A percentile compares a stretch with the other conserved stretches of the same genome.
Conservation (phyloP, 2,113 vertebrate genomes). For the Anseranas semipalmata region DNA sequence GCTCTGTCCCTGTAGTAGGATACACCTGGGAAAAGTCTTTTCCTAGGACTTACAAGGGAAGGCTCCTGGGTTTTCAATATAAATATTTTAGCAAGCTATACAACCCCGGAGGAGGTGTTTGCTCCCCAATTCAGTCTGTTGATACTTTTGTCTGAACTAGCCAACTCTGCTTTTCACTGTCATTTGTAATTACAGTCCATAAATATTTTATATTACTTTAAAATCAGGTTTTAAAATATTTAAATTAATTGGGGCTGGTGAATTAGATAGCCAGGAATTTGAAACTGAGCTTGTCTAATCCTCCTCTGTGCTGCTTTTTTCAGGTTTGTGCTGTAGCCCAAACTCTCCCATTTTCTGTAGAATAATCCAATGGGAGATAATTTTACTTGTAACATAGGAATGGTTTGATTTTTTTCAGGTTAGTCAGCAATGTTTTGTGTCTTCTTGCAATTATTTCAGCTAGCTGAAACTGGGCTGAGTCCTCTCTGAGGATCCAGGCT, state of each 20-base stretch:
- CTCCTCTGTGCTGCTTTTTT: conserved; percentile 24
- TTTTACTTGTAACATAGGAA: neutral
- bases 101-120: conserved; percentile 3
- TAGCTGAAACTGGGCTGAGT: neutral
- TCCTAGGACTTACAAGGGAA: conserved; percentile 17
- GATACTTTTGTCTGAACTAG: conserved; percentile 43
- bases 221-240: conserved; percentile 49
- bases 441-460: conserved; percentile 8
- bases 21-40: conserved; percentile 27
- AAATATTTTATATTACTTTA: conserved; percentile 61
- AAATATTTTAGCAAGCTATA: conserved; percentile 13
- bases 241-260: conserved; percentile 26
- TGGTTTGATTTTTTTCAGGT: neutral
- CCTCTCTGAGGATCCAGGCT: neutral
- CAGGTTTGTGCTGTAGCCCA: neutral
- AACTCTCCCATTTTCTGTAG: neutral
- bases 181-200: conserved; percentile 22
- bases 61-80: conserved; percentile 10
- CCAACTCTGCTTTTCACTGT: conserved; percentile 28
- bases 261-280: conserved; percentile 25
- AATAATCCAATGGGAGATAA: neutral
- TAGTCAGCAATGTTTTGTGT: neutral
- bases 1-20: neutral
- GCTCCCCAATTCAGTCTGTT: conserved; percentile 6
- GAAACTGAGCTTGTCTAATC: conserved; percentile 24